phyloP scores from a whole-genome alignment of 2,113 vertebrate species.

The Gnathonemus echidnorhynchus region DNA sequence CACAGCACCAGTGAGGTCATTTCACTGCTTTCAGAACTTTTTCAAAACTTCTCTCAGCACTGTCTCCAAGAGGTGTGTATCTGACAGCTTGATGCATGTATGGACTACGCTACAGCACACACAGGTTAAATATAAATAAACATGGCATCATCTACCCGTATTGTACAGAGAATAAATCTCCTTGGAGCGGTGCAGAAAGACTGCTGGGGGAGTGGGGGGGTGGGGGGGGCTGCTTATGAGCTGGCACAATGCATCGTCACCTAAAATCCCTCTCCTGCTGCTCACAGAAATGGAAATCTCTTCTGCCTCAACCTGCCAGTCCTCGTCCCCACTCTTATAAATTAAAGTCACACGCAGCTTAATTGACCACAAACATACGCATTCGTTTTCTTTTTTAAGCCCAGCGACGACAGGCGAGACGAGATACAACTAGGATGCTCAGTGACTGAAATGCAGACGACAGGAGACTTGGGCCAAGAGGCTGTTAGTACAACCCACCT shows the following conservation, averaged over 20 bases:
- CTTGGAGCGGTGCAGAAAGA: not conserved
- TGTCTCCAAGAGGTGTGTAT: not conserved
- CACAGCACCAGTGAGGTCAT: not conserved
- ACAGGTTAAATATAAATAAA: conserved; percentile 6
- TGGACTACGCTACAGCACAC: not conserved
- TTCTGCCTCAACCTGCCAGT: conserved; percentile 42
- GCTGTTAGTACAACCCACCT: not conserved
- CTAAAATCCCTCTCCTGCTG: conserved; percentile 23
- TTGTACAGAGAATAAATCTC: not conserved
- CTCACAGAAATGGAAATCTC: conserved; percentile 25
- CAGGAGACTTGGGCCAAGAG: not conserved
- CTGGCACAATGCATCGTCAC: conserved; percentile 25
- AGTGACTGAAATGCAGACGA: not conserved
- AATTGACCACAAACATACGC: not conserved
- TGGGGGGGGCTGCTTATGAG: not conserved
- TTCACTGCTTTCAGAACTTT: not conserved
- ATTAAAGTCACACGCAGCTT: not conserved
- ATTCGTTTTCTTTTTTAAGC: not conserved
- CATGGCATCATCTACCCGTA: not conserved
- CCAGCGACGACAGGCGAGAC: not conserved
- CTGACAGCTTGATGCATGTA: not conserved
- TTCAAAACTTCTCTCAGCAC: not conserved
- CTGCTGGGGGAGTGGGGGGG: not conserved
- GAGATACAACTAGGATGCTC: not conserved
- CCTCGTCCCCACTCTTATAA: conserved; percentile 25